Evolutionary conservation across 2,113 vertebrate species (phyloP).

Genomic region (Eidolon helvum): DNA sequence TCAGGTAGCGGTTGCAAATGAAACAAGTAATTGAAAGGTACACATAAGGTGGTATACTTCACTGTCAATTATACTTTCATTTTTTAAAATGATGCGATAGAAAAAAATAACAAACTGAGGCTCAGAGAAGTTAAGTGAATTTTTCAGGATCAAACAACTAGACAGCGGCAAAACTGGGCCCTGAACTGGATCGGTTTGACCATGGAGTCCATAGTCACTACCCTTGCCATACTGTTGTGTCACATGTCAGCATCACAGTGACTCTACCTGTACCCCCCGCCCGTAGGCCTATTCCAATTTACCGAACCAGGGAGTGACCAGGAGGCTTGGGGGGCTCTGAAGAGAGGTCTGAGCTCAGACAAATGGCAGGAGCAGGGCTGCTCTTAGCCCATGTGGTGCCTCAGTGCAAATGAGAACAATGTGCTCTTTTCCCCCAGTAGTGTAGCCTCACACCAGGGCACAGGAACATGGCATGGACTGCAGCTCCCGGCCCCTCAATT

Average conservation of each 20-base stretch:
- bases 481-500: background rate
- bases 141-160: background rate
- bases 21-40: background rate
- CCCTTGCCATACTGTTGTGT: background rate
- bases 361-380: background rate
- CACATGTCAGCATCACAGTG: background rate
- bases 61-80: background rate
- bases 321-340: background rate
- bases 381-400: fast-evolving
- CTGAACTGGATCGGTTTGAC: background rate
- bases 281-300: background rate
- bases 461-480: fast-evolving
- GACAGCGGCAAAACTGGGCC: background rate
- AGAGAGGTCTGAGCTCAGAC: background rate
- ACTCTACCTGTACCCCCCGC: background rate
- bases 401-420: background rate
- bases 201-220: background rate
- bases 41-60: background rate
- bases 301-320: background rate
- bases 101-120: background rate
- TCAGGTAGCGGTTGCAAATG: background rate
- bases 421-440: background rate
- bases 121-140: background rate
- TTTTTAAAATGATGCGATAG: background rate
- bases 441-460: background rate